Evolutionary conservation across 2,888 invertebrate species (phyloP), one percentile per base, ranked within the genome.

Genomic region (Trichacis sp.): DNA sequence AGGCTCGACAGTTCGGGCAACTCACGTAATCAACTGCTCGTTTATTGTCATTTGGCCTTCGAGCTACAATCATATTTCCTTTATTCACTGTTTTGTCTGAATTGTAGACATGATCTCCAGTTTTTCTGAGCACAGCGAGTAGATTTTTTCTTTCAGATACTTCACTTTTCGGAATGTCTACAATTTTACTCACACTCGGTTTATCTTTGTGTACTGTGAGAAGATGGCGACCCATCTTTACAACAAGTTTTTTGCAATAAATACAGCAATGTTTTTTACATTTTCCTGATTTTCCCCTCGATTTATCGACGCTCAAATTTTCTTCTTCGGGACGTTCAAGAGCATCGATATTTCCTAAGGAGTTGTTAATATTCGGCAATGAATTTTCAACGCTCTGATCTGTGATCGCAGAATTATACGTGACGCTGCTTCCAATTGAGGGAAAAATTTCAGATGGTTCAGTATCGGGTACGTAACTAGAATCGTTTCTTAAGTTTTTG

Each of bases 31-130:
- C 14, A 4, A 2, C 6, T 5, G 36, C 36, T 12, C 9, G 11
- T 12, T 12, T 2, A 12, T 2, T 4, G 9, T 12, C 42, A 1
- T 8, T 54, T 43, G 3, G 55, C 11, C 30, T 48, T 47, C 33
- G 52, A 40, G 8, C 52, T 8, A 42, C 30, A 43, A 53, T 53
- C 3, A 53, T 5, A 2, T 15, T 1, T 5, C 30, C 30, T 17
- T 45, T 42, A 12, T 33, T 53, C 2, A 29, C 14, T 12, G 6
- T 4, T 6, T 5, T 1, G 9, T 45, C 18, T 5, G 29, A 18
- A 20, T 53, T 53, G n/a, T 33, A 43, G 4, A 29, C 11, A 24
- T 36, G 19, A 30, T 53, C 36, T 1, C 53, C 43, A 17, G 5
- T 1, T 43, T 53, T 53, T 33, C 30, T 20, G 3, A 36, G 3